These are phyloP conservation scores for Globodera ellingtonae DNA, from an alignment of 1,140 invertebrate species.

Conservation along the genomic window DNA sequence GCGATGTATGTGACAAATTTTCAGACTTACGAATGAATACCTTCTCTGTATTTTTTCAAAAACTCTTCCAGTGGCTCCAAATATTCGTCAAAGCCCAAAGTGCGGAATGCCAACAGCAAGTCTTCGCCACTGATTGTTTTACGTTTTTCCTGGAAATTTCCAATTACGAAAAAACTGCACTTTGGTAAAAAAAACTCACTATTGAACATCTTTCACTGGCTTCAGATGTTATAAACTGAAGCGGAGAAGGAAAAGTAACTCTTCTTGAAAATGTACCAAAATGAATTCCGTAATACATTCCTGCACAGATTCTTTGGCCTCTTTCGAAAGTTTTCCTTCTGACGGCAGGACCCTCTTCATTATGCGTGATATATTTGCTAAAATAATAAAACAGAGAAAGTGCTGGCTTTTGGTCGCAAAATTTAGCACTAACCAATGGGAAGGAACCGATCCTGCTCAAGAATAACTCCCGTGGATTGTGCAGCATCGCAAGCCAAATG, in stretches of 20 bases:
- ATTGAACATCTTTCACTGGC: constrained; percentile 56
- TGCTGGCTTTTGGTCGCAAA: background rate
- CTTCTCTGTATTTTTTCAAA: constrained; percentile 93
- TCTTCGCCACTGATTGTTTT: constrained; percentile 99
- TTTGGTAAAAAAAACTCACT: constrained; percentile 55
- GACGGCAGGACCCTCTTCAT: constrained; percentile 97
- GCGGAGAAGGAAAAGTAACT: background rate
- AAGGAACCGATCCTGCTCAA: constrained; percentile 63
- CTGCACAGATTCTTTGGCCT: constrained; percentile 97
- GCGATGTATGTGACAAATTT: too few species aligned
- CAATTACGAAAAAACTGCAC: constrained; percentile 83
- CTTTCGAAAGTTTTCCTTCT: constrained; percentile 94
- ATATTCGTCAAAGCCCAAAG: constrained; percentile 96
- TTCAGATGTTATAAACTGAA: constrained; percentile 94
- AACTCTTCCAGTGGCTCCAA: constrained; percentile 94
- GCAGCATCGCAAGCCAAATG: background rate
- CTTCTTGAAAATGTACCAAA: constrained; percentile 65
- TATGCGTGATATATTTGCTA: constrained; percentile 94
- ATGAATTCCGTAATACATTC: constrained; percentile 99
- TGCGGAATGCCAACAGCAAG: constrained; percentile 81
- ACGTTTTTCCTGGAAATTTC: constrained; percentile 84
- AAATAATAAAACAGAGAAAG: constrained; percentile 22
- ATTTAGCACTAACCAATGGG: constrained; percentile 54
- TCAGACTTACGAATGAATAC: constrained; percentile 30
- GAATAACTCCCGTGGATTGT: constrained; percentile 38